phyloP scores from a whole-genome alignment of 2,113 vertebrate species.

The Campylomormyrus tamandua region DNA sequence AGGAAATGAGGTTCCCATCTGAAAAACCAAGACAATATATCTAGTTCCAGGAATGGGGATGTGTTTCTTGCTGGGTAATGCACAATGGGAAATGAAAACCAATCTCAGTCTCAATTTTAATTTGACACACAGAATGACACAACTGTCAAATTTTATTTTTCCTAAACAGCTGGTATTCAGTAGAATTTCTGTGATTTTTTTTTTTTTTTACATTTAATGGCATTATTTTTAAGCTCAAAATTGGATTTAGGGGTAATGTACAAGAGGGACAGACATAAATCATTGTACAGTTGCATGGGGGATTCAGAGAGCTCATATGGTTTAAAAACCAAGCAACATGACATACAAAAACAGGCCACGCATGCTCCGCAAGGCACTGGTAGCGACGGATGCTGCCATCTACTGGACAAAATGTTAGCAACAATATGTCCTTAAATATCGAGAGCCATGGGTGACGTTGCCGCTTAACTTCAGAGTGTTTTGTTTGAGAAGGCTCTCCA shows the following conservation, averaged over 20 bases:
- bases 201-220: neutral
- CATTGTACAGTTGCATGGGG: neutral
- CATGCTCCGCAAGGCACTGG: neutral
- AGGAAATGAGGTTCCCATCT: neutral
- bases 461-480: neutral
- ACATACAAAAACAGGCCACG: neutral
- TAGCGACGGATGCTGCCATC: neutral
- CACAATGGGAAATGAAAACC: neutral
- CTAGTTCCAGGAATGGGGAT: neutral
- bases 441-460: neutral
- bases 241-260: neutral
- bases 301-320: neutral
- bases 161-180: neutral
- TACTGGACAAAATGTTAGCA: neutral
- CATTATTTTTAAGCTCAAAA: constrained; percentile 3
- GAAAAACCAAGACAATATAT: neutral
- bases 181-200: neutral
- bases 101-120: neutral
- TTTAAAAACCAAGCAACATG: neutral
- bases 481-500: neutral
- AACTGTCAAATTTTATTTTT: neutral
- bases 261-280: neutral
- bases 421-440: neutral
- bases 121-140: neutral
- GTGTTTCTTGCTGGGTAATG: neutral